These are phyloP conservation scores for Drosophila elegans DNA, from an alignment of 1,140 invertebrate species.

Conservation along the genomic window DNA sequence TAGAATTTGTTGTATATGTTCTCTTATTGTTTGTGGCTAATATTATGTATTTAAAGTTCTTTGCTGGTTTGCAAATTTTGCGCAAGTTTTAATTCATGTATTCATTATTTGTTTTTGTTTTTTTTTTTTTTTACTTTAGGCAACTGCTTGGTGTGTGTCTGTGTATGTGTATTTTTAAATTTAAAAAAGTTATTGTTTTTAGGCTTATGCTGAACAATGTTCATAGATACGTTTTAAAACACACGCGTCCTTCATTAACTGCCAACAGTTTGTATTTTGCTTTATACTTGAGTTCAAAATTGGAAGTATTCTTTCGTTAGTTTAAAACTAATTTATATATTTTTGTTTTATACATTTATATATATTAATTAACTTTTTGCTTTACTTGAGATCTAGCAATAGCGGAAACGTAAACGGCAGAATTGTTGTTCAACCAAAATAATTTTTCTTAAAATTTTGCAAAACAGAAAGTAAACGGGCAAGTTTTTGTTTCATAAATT, in stretches of 20 bases:
- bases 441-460: conserved; percentile 36
- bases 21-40: conserved; percentile 69
- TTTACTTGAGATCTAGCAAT: conserved; percentile 79
- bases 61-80: conserved; percentile 79
- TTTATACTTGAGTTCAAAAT: conserved; percentile 71
- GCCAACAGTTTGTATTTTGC: conserved; percentile 54
- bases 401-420: conserved; percentile 54
- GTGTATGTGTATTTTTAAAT: conserved; percentile 50
- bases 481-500: conserved; percentile 36
- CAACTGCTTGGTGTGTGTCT: conserved; percentile 75
- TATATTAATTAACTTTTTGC: conserved; percentile 73
- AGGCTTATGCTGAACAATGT: conserved; percentile 80
- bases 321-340: conserved; percentile 76
- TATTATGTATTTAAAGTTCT: conserved; percentile 76
- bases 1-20: conserved; percentile 79
- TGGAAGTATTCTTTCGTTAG: conserved; percentile 74
- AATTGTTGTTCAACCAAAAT: conserved; percentile 48
- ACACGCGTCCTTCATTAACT: conserved; percentile 49
- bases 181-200: conserved; percentile 58
- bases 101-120: conserved; percentile 28
- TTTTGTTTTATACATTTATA: conserved; percentile 53
- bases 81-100: conserved; percentile 69
- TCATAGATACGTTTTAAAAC: conserved; percentile 77
- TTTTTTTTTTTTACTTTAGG: conserved; percentile 60
- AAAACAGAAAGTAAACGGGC: conserved; percentile 36